phyloP scores from a whole-genome alignment of 2,888 invertebrate species.

The Reticulitermes lucifugus region DNA sequence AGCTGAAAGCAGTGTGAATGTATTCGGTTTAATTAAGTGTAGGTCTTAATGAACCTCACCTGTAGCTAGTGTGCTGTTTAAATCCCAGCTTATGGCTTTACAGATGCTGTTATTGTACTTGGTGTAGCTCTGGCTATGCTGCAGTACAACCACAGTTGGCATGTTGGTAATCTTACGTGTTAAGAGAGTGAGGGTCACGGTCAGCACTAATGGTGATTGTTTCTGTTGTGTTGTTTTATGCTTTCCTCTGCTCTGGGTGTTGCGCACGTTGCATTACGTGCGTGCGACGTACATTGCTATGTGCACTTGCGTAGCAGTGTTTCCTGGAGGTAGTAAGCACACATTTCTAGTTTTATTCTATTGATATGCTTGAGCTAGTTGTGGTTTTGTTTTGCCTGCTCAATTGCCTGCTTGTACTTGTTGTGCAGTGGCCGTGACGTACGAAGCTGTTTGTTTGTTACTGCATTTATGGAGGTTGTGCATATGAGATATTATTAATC shows the following conservation, averaged over 20 bases:
- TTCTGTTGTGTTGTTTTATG: constrained; percentile 54
- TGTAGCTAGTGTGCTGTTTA: constrained; percentile 21
- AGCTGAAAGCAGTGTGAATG: no score
- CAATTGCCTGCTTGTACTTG: background rate
- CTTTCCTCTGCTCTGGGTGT: constrained; percentile 52
- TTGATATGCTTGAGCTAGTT: constrained; percentile 16
- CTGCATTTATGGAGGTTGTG: no score
- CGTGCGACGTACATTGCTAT: constrained; percentile 42
- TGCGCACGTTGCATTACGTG: constrained; percentile 37
- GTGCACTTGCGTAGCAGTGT: constrained; percentile 58
- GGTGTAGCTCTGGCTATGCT: background rate
- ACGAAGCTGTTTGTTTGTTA: no score
- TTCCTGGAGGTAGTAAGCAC: constrained; percentile 57
- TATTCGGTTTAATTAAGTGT: no score
- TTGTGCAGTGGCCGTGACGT: background rate
- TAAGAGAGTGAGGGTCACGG: background rate
- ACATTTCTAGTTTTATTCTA: constrained; percentile 36
- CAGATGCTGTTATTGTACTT: background rate
- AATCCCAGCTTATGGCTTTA: background rate
- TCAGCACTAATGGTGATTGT: constrained; percentile 46
- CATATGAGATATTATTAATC: no score
- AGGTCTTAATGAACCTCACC: background rate
- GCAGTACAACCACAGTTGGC: background rate
- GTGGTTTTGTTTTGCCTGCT: background rate
- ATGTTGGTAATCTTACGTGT: background rate